These are phyloP conservation scores for Schrankia costaestrigalis DNA, from an alignment of 2,888 invertebrate genomes.

Conservation along the genomic window DNA sequence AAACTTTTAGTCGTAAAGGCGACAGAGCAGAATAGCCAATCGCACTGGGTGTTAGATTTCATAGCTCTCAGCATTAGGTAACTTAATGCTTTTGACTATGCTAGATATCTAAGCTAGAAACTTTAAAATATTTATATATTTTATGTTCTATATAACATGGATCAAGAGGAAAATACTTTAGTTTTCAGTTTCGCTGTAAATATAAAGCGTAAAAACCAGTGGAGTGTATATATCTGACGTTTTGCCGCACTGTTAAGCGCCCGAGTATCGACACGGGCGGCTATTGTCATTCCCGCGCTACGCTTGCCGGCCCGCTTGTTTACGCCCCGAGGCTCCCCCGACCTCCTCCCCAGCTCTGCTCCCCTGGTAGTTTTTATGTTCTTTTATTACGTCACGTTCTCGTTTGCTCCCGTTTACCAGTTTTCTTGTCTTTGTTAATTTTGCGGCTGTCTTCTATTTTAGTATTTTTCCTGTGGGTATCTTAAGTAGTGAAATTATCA, in stretches of 20 bases:
- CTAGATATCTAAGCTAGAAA: neutral
- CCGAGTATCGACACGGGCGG: slow-evolving; percentile 27
- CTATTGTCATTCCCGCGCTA: slow-evolving; percentile 24
- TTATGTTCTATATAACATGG: slow-evolving; percentile 3
- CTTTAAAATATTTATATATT: neutral
- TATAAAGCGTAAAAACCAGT: slow-evolving; percentile 29
- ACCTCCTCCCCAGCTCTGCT: slow-evolving; percentile 29
- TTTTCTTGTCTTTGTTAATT: slow-evolving; percentile 41
- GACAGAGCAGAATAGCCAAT: too few species aligned
- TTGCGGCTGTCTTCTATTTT: slow-evolving; percentile 41
- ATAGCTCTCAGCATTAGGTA: too few species aligned
- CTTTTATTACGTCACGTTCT: slow-evolving; percentile 40
- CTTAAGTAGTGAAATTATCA: slow-evolving; percentile 1
- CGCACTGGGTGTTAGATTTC: too few species aligned
- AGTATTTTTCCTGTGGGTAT: slow-evolving; percentile 25
- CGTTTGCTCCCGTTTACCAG: slow-evolving; percentile 38
- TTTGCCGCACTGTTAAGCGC: slow-evolving; percentile 35
- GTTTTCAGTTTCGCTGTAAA: slow-evolving; percentile 18
- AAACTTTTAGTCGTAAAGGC: too few species aligned
- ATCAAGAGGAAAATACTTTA: slow-evolving; percentile 16
- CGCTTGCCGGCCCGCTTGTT: slow-evolving; percentile 36
- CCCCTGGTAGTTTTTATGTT: slow-evolving; percentile 37
- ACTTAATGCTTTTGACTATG: too few species aligned
- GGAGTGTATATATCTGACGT: slow-evolving; percentile 33
- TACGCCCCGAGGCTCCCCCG: slow-evolving; percentile 32